Evolutionary conservation across 2,113 vertebrate genomes (phyloP).

Genomic region (Toxostoma redivivum): DNA sequence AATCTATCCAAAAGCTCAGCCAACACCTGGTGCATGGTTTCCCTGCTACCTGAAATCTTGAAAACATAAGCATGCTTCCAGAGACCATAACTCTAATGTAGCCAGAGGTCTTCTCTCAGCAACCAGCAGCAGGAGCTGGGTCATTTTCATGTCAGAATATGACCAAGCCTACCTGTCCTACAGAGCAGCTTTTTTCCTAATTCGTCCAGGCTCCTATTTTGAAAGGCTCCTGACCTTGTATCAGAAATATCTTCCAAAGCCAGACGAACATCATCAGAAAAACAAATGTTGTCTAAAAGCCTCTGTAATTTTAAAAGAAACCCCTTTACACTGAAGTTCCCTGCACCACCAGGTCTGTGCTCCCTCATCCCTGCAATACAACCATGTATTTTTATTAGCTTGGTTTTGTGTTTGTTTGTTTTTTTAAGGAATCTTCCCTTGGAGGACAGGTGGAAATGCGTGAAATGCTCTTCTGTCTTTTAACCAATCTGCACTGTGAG

Average conservation of each 20-base stretch:
- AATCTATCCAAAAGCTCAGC: not conserved
- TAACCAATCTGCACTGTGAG: not conserved
- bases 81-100: not conserved
- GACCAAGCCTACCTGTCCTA: not conserved
- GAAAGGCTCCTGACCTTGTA: not conserved
- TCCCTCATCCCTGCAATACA: not conserved
- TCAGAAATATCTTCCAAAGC: not conserved
- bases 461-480: not conserved
- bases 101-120: not conserved
- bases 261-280: not conserved
- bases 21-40: not conserved
- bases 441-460: not conserved
- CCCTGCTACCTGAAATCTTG: not conserved
- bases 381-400: not conserved
- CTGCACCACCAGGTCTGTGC: accelerated
- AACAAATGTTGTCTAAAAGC: not conserved
- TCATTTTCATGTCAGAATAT: not conserved
- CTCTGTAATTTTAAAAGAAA: not conserved
- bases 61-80: not conserved
- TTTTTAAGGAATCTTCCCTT: not conserved
- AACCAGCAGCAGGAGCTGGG: not conserved
- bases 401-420: not conserved
- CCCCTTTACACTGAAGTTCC: not conserved
- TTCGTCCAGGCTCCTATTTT: not conserved
- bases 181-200: not conserved